Evolutionary conservation across 2,888 invertebrate species (phyloP).

Genomic region (Dryobotodes eremita): DNA sequence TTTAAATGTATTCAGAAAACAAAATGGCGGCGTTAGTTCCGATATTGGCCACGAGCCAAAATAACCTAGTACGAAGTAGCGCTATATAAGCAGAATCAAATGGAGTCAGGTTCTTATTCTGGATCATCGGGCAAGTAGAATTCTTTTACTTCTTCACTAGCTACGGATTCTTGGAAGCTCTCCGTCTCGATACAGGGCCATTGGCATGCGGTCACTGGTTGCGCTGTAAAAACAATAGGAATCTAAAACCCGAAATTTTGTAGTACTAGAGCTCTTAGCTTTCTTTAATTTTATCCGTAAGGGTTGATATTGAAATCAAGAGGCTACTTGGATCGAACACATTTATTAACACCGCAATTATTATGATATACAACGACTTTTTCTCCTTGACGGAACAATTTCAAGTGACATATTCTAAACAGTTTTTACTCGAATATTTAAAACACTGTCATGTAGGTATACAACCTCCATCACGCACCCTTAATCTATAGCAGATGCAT

Average conservation of each 20-base stretch:
- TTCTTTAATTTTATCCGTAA: background rate
- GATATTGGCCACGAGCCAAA: background rate
- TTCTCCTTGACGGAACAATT: too few relatives aligned
- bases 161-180: background rate
- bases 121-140: background rate
- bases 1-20: background rate
- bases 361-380: too few relatives aligned
- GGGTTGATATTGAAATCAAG: too few relatives aligned
- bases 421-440: too few relatives aligned
- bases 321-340: too few relatives aligned
- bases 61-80: background rate
- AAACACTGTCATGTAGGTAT: too few relatives aligned
- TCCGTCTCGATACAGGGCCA: constrained; percentile 73
- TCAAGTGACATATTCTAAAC: too few relatives aligned
- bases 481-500: too few relatives aligned
- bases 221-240: constrained; percentile 64
- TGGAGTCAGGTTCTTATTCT: background rate
- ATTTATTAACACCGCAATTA: too few relatives aligned
- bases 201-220: constrained; percentile 67
- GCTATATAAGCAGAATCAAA: background rate
- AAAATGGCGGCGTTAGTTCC: background rate
- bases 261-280: background rate
- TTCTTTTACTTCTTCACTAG: background rate
- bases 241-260: background rate
- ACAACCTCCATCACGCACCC: too few relatives aligned